A percentile compares a stretch with the other conserved stretches of the same genome.
Conservation (phyloP, 2,113 vertebrate genomes). For the Astatotilapia flaviijosephi region DNA sequence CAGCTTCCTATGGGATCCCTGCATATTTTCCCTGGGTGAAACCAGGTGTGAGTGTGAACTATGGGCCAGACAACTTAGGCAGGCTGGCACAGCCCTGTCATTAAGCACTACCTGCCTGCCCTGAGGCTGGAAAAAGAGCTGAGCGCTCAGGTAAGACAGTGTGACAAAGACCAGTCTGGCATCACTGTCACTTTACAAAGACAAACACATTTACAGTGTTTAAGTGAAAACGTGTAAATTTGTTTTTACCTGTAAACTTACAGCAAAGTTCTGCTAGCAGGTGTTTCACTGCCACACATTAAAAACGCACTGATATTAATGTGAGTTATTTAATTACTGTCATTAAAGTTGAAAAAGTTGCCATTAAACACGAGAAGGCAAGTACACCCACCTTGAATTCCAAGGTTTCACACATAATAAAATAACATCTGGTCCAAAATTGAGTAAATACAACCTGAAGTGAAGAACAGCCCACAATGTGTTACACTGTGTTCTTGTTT, state of each 20-base stretch:
- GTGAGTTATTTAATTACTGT: not conserved
- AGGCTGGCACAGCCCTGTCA: slow-evolving; percentile 44
- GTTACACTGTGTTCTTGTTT: not conserved
- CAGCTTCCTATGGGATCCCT: not conserved
- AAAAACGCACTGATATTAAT: not conserved
- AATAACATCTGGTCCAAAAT: not conserved
- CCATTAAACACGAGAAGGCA: not conserved
- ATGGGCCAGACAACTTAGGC: slow-evolving; percentile 24
- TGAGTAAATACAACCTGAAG: not conserved
- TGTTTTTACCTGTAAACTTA: not conserved
- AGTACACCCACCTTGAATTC: not conserved
- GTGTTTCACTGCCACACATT: not conserved
- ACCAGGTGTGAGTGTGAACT: slow-evolving; percentile 58
- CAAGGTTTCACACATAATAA: not conserved
- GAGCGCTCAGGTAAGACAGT: not conserved
- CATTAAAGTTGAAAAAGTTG: not conserved
- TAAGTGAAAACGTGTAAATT: not conserved
- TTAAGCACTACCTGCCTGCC: slow-evolving; percentile 16
- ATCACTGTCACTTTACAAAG: not conserved
- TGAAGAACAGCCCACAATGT: not conserved
- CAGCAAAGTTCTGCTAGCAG: not conserved
- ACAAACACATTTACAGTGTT: not conserved
- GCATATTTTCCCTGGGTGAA: slow-evolving; percentile 41
- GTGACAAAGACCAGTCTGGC: not conserved
- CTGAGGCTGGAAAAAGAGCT: not conserved